phyloP scores from a whole-genome alignment of 2,888 invertebrate genomes.

The Hymenopus coronatus region DNA sequence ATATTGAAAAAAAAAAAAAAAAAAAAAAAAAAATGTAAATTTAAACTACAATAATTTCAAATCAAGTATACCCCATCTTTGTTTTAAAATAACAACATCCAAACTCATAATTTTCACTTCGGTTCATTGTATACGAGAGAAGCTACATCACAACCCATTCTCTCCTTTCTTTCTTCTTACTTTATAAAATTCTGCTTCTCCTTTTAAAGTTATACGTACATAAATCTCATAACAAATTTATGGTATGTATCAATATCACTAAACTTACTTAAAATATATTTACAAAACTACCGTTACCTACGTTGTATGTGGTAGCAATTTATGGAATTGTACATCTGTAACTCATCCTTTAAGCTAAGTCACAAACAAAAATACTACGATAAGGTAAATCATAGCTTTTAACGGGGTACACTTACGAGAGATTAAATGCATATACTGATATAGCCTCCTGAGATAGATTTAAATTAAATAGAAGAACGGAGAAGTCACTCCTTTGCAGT shows the following conservation, averaged over 20 bases:
- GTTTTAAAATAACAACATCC: not conserved
- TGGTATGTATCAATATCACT: not conserved
- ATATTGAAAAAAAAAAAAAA: no score
- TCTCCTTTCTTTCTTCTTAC: not conserved
- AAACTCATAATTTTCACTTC: not conserved
- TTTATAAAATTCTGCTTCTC: not conserved
- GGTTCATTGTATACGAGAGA: not conserved
- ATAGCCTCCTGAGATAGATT: conserved; percentile 5
- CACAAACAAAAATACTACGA: not conserved
- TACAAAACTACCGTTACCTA: conserved; percentile 10
- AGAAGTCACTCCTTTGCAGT: not conserved
- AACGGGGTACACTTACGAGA: not conserved
- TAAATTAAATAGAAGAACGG: not conserved
- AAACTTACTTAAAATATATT: conserved; percentile 14
- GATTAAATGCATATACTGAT: not conserved
- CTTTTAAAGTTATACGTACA: not conserved
- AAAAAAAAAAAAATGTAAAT: not conserved
- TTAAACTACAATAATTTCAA: not conserved
- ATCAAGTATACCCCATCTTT: not conserved
- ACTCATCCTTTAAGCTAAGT: not conserved
- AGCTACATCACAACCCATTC: not conserved
- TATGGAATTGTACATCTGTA: not conserved
- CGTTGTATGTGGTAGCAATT: not conserved
- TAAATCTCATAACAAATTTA: conserved; percentile 9
- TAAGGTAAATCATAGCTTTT: not conserved